Percentiles rank a stretch among this genome's conserved stretches.
Conservation (phyloP, 2,888 invertebrate genomes). For the Clusia tigrina region DNA sequence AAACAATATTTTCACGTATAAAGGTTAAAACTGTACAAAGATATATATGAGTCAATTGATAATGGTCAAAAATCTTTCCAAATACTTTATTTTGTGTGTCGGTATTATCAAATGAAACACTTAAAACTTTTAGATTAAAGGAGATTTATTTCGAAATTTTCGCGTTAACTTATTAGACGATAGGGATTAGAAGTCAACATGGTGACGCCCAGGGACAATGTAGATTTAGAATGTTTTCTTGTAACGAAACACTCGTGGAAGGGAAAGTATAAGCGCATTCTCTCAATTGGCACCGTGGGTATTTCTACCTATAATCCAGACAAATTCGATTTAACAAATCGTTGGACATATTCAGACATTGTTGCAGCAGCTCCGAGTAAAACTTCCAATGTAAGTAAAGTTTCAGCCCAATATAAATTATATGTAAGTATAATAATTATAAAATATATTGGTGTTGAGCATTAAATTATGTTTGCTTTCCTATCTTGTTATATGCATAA, state of each 20-base stretch:
- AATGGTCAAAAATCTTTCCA: too few species aligned
- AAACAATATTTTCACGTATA: too few species aligned
- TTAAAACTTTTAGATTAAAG: too few species aligned
- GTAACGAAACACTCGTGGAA: slow-evolving; percentile 99
- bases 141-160: too few species aligned
- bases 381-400: slow-evolving; percentile 63
- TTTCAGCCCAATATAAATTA: not conserved
- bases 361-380: slow-evolving; percentile 74
- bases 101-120: too few species aligned
- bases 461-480: not conserved
- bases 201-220: slow-evolving; percentile 76
- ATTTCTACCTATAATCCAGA: slow-evolving; percentile 98
- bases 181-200: slow-evolving; percentile 36
- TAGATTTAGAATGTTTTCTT: slow-evolving; percentile 95
- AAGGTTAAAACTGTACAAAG: too few species aligned
- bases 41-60: too few species aligned
- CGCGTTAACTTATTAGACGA: too few species aligned
- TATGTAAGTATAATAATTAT: not conserved
- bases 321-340: slow-evolving; percentile 89
- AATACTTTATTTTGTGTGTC: too few species aligned
- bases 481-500: not conserved
- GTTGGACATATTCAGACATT: slow-evolving; percentile 87
- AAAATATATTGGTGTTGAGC: too few species aligned
- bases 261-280: slow-evolving; percentile 98
- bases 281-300: slow-evolving; percentile 94